Percentiles rank a stretch among this genome's conserved stretches.
phyloP scores from a whole-genome alignment of 2,797 vertebrate species.

The Threskiornis aethiopicus region DNA sequence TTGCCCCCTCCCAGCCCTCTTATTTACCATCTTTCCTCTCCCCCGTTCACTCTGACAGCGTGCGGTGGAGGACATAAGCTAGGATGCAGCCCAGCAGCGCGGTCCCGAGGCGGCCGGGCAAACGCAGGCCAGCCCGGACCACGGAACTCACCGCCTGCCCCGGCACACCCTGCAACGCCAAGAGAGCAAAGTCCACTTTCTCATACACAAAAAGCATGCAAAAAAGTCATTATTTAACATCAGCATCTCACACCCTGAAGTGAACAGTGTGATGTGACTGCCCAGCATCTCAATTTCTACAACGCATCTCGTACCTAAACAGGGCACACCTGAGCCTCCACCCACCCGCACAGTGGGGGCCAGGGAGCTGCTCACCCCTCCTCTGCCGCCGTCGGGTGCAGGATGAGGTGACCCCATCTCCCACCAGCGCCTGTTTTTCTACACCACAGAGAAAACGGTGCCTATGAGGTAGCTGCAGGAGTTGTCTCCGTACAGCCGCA shows the following conservation, averaged over 20 bases:
- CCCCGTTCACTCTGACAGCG: not conserved
- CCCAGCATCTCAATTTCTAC: not conserved
- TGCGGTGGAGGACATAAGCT: not conserved
- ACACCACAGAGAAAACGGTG: accelerated
- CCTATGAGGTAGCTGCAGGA: not conserved
- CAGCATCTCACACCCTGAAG: accelerated
- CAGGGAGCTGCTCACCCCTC: not conserved
- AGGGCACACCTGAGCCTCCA: not conserved
- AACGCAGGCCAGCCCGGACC: not conserved
- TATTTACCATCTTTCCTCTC: accelerated
- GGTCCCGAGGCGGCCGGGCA: not conserved
- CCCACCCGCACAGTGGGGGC: accelerated
- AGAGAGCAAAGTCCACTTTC: not conserved
- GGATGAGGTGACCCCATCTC: not conserved
- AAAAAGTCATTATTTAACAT: accelerated
- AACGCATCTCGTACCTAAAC: accelerated
- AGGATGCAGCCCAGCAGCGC: conserved; percentile 32
- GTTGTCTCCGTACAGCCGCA: accelerated
- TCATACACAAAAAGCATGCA: accelerated
- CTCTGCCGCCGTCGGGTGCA: accelerated
- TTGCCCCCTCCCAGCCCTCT: not conserved
- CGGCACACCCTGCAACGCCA: conserved; percentile 22
- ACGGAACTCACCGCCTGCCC: not conserved
- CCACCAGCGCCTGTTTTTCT: too few species aligned
- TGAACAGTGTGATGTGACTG: accelerated